Conservation (phyloP, 2,888 invertebrate genomes). For the Craniophora ligustri region DNA sequence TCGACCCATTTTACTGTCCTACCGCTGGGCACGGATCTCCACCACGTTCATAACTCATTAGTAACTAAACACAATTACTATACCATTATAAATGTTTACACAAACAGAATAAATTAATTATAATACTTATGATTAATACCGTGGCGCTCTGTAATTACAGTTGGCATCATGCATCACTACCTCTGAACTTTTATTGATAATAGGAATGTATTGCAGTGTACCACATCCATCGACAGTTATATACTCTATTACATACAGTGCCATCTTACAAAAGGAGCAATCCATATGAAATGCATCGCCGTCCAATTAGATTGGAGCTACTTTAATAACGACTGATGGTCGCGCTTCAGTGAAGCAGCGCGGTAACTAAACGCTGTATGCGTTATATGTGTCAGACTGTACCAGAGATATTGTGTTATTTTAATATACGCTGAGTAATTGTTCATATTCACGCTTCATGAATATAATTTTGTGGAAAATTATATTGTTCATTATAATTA, state of each 20-base stretch:
- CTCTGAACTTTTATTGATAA: constrained; percentile 7
- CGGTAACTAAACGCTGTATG: constrained; percentile 48
- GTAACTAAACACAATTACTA: neutral
- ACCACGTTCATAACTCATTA: too few species aligned
- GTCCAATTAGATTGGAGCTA: constrained; percentile 17
- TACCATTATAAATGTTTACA: neutral
- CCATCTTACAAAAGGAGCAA: constrained; percentile 6
- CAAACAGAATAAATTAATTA: neutral
- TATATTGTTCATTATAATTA: constrained; percentile 5
- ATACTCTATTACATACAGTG: constrained; percentile 6
- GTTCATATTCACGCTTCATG: neutral
- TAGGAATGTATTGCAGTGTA: constrained; percentile 18
- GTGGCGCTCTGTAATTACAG: constrained; percentile 6
- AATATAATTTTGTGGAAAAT: constrained; percentile 1
- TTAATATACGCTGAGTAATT: constrained; percentile 17
- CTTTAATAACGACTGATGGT: constrained; percentile 30
- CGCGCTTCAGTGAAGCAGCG: constrained; percentile 49
- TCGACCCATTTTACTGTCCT: too few species aligned
- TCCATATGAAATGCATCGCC: constrained; percentile 33
- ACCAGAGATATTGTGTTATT: constrained; percentile 24
- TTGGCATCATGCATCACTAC: constrained; percentile 24
- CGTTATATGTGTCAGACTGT: constrained; percentile 5
- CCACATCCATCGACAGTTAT: constrained; percentile 21
- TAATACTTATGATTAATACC: neutral
- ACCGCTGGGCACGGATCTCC: too few species aligned